These are phyloP conservation scores for Scaptomyza reducta DNA, from an alignment of 2,888 invertebrate species.

Conservation along the genomic window DNA sequence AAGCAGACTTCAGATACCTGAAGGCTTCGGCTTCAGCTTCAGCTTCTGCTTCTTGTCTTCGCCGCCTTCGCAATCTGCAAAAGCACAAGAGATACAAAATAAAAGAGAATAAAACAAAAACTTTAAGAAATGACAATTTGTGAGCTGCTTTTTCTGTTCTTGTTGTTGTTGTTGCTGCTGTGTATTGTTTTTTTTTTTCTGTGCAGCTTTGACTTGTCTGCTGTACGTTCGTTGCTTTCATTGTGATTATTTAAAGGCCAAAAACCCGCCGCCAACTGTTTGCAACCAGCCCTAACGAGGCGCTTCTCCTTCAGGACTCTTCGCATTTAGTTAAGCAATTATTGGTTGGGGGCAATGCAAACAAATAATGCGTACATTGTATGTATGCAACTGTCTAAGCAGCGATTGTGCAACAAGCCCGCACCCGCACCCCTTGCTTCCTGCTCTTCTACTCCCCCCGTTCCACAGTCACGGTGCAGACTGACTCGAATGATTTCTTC, in stretches of 20 bases:
- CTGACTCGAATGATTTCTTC: conserved; percentile 74
- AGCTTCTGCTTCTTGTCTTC: conserved; percentile 56
- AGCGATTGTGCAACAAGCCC: conserved; percentile 32
- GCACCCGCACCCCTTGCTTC: background rate
- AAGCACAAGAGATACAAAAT: conserved; percentile 22
- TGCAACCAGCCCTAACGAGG: conserved; percentile 64
- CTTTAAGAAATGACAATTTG: conserved; percentile 81
- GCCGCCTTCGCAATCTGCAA: conserved; percentile 79
- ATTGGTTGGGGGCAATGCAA: conserved; percentile 72
- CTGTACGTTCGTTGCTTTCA: conserved; percentile 61
- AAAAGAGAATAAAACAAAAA: conserved; percentile 37
- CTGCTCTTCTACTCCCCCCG: conserved; percentile 1
- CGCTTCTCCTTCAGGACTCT: conserved; percentile 68
- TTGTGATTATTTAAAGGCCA: conserved; percentile 78
- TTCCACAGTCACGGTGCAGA: conserved; percentile 25
- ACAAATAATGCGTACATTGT: conserved; percentile 79
- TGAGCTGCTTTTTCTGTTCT: conserved; percentile 71
- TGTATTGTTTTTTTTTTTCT: conserved; percentile 50
- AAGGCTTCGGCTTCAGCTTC: conserved; percentile 60
- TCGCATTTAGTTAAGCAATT: conserved; percentile 78
- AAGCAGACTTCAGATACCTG: conserved; percentile 35
- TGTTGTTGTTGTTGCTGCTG: conserved; percentile 37
- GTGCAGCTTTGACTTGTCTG: conserved; percentile 48
- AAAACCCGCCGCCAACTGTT: conserved; percentile 32
- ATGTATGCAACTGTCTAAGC: conserved; percentile 54